Evolutionary conservation across 2,797 vertebrate genomes (phyloP).

Genomic region (Rhinichthys osculus): DNA sequence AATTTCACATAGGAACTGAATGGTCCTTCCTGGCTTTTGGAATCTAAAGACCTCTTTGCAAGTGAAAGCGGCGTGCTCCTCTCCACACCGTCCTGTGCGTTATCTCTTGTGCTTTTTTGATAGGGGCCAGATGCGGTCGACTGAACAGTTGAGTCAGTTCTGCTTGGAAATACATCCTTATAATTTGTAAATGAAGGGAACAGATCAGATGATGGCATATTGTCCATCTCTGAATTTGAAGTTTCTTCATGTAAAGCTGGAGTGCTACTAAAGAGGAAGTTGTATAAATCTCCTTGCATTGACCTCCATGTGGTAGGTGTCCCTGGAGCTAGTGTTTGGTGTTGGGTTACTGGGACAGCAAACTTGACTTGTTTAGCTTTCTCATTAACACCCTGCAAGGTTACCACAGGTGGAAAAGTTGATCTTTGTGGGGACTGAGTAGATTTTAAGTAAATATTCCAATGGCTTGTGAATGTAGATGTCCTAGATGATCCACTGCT

Average conservation of each 20-base stretch:
- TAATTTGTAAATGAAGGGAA: conserved; percentile 13
- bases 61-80: conserved; percentile 46
- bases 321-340: not conserved
- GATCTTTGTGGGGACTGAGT: conserved; percentile 17
- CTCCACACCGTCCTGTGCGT: not conserved
- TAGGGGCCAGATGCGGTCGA: not conserved
- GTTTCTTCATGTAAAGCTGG: conserved; percentile 20
- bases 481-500: conserved; percentile 9
- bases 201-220: not conserved
- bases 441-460: conserved; percentile 36
- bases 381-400: not conserved
- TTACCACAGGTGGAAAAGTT: not conserved
- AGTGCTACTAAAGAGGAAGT: not conserved
- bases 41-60: conserved; percentile 61
- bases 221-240: not conserved
- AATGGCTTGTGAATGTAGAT: conserved; percentile 34
- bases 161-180: conserved; percentile 16
- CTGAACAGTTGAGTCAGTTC: conserved; percentile 14
- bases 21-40: conserved; percentile 14
- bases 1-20: conserved; percentile 19
- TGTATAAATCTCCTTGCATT: conserved; percentile 19
- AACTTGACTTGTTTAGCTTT: conserved; percentile 20
- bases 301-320: not conserved
- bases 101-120: conserved; percentile 20
- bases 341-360: not conserved